phyloP scores from a whole-genome alignment of 2,113 vertebrate species.

The Craseonycteris thonglongyai region DNA sequence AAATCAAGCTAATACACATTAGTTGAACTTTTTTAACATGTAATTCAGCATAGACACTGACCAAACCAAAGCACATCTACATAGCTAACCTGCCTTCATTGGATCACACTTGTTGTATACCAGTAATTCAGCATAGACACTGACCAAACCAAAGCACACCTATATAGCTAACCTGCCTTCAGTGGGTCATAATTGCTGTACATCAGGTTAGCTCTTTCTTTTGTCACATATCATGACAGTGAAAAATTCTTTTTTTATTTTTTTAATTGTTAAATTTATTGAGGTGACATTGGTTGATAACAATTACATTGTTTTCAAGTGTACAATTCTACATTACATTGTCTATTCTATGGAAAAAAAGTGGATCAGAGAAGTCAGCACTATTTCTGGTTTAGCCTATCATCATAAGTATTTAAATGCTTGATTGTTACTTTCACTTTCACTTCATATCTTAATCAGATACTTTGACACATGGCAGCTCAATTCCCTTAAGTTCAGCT shows the following conservation, averaged over 20 bases:
- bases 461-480: neutral
- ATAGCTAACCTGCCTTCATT: neutral
- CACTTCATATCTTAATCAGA: neutral
- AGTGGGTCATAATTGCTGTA: neutral
- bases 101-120: neutral
- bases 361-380: neutral
- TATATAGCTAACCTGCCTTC: neutral
- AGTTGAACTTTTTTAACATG: neutral
- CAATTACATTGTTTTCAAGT: too few relatives aligned
- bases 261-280: too few relatives aligned
- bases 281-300: too few relatives aligned
- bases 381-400: neutral
- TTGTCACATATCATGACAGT: neutral
- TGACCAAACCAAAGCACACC: neutral
- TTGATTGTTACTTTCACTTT: neutral
- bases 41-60: neutral
- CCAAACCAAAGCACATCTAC: neutral
- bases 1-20: neutral
- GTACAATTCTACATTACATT: too few relatives aligned
- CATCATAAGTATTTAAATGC: rapidly evolving
- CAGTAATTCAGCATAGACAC: neutral
- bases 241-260: neutral
- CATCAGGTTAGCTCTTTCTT: neutral
- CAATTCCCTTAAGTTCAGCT: neutral
- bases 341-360: neutral